Conservation (phyloP, 2,888 invertebrate genomes). For the Dascillus cervinus region DNA sequence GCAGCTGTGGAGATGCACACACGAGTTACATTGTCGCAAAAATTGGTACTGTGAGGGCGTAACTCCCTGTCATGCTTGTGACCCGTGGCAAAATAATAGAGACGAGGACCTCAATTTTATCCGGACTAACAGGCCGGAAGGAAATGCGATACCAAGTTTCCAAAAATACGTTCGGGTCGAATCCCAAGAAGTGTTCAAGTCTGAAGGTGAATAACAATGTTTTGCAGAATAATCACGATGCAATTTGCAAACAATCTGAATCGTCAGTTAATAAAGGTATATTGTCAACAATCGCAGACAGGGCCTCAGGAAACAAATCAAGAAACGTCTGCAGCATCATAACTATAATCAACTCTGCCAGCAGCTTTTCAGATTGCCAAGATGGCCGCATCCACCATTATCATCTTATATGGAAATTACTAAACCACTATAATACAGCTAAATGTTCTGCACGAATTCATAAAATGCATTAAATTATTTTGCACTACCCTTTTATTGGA, state of each 20-base stretch:
- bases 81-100: no score
- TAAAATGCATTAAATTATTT: conserved; percentile 38
- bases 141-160: no score
- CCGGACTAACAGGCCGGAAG: no score
- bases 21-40: neutral
- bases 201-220: no score
- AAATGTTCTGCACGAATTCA: conserved; percentile 40
- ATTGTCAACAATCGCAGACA: conserved; percentile 16
- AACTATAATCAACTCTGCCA: conserved; percentile 36
- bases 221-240: no score
- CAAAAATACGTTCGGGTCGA: no score
- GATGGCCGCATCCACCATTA: conserved; percentile 28
- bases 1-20: conserved; percentile 5
- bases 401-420: conserved; percentile 40
- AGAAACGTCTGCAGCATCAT: conserved; percentile 26
- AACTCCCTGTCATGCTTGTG: neutral
- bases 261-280: conserved; percentile 21
- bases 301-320: conserved; percentile 23
- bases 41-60: neutral
- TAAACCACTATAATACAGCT: conserved; percentile 39
- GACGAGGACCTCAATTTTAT: no score
- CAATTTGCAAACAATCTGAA: no score
- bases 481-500: conserved; percentile 34
- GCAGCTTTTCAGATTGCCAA: conserved; percentile 29
- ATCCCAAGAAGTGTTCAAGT: no score